phyloP scores from a whole-genome alignment of 2,797 vertebrate genomes.

The Sitta carolinensis region DNA sequence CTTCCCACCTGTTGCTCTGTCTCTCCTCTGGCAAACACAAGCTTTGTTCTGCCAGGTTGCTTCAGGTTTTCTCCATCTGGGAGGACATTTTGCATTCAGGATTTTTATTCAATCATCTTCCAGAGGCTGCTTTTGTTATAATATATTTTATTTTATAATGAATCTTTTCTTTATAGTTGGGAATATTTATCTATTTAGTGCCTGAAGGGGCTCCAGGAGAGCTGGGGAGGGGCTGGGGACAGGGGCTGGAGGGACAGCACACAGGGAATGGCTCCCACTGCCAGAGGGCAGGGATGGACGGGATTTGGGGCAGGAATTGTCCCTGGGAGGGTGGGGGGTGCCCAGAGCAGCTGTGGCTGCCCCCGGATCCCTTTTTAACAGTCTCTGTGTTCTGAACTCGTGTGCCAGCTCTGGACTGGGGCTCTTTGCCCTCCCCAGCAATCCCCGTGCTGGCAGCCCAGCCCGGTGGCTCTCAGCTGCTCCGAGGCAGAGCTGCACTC shows the following conservation, averaged over 20 bases:
- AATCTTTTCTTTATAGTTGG: neutral
- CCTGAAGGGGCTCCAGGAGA: neutral
- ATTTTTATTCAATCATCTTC: neutral
- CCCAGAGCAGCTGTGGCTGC: neutral
- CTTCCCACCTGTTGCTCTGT: neutral
- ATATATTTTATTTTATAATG: neutral
- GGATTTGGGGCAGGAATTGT: neutral
- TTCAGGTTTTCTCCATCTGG: neutral
- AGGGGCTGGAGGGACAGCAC: too few relatives aligned
- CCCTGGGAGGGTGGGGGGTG: neutral
- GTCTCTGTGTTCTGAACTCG: neutral
- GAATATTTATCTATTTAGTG: neutral
- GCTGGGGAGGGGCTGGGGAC: neutral
- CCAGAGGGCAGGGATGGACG: neutral
- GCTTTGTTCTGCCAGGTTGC: neutral
- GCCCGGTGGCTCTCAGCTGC: rapidly evolving
- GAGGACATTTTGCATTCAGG: neutral
- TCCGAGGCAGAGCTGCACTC: neutral
- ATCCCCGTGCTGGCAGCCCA: neutral
- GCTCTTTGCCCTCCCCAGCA: neutral
- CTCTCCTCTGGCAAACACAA: neutral
- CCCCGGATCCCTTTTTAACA: neutral
- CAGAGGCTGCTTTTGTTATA: neutral
- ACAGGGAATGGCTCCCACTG: neutral
- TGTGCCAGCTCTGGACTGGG: neutral